phyloP scores from a whole-genome alignment of 1,140 invertebrate genomes.

The Orchestia grillus region DNA sequence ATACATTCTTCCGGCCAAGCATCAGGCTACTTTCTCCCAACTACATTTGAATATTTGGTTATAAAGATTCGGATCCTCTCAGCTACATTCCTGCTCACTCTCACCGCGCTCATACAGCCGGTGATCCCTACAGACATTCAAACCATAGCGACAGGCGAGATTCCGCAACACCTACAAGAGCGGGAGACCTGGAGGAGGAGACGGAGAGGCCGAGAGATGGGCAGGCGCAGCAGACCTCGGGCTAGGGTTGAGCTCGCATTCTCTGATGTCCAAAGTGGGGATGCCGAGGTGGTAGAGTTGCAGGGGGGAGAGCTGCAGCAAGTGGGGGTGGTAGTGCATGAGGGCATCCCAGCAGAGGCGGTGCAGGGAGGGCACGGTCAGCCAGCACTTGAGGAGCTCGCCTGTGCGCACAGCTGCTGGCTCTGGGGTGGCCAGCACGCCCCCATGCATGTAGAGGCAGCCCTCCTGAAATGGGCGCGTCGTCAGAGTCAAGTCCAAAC shows the following conservation, averaged over 20 bases:
- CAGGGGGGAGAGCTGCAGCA: conserved; percentile 4
- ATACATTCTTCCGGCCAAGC: neutral
- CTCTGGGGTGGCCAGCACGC: neutral
- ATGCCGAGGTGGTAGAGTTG: conserved; percentile 40
- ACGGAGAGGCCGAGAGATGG: neutral
- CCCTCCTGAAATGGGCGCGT: conserved; percentile 30
- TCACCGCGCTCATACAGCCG: neutral
- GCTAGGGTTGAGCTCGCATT: neutral
- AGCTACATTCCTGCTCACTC: neutral
- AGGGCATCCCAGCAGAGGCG: conserved; percentile 6
- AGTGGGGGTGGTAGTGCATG: neutral
- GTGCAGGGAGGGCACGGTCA: conserved; percentile 9
- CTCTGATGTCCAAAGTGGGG: conserved; percentile 21
- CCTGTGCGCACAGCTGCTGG: neutral
- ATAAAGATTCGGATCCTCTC: neutral
- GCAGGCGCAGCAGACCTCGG: neutral
- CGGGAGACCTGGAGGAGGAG: neutral
- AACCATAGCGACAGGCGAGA: neutral
- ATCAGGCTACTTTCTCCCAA: neutral
- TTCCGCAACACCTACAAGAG: neutral
- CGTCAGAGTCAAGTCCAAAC: too few relatives aligned
- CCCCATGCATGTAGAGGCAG: conserved; percentile 25
- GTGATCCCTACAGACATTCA: neutral
- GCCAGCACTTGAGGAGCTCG: conserved; percentile 28
- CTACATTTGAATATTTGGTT: neutral